Evolutionary conservation across 2,113 vertebrate genomes (phyloP), one percentile per base, ranked within the genome.

Genomic region (Brachypodius melanocephalos): DNA sequence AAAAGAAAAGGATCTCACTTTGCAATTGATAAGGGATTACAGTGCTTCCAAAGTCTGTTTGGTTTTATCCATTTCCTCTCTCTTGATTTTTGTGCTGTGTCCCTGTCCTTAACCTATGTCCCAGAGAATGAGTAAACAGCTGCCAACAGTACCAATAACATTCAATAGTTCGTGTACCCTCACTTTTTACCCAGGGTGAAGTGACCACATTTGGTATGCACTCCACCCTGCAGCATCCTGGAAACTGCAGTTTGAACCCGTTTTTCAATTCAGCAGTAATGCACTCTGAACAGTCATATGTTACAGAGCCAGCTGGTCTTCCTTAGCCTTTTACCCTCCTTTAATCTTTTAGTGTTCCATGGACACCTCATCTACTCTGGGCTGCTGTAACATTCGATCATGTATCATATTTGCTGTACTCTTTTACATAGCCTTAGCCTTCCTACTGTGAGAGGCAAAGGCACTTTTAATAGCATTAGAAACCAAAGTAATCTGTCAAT

Each of bases 201-300:
- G 71, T 48, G 61, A 75, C 66, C 61, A 43, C 54, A 65, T 71
- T 77, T 78, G 14, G n/a, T 65, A 73, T 58, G 58, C 80, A 72
- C 46, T 89, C 85, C 73, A 72, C 26, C 78, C 74, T 55, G 83
- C 66, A 62, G 59, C 83, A 62, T 65, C 61, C 72, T 45, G 49
- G 61, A 93, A 88, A 71, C 75, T 73, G 69, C 75, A 86, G 79
- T 42, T 52, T 57, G 71, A 86, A 77, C 62, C 74, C 1, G 19
- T 71, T 95, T 88, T 88, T 96, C 88, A 96, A 95, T 96, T 95
- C 93, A 93, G 69, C 55, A 80, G 54, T 66, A 69, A 94, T 74
- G 75, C 22, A 38, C 59, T 90, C 38, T 62, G 75, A 59, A 92
- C 90, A 66, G n/a, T 46, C 88, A 46, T 48, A 59, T 34, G 74